phyloP scores from a whole-genome alignment of 2,888 invertebrate genomes.

The Gortyna flavago region DNA sequence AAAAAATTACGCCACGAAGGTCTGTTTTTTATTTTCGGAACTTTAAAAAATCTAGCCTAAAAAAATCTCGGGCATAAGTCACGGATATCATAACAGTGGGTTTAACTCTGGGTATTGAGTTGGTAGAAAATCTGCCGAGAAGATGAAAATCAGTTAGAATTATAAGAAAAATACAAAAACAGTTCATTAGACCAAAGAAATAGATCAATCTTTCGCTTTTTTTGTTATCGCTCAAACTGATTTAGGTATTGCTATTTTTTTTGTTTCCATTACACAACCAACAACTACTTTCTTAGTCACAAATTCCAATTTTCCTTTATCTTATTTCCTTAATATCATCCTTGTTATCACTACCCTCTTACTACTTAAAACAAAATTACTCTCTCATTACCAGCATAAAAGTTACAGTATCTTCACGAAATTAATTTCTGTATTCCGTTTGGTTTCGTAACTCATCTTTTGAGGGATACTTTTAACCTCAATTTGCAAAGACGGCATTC shows the following conservation, averaged over 20 bases:
- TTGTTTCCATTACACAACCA: not conserved
- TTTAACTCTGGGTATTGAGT: not conserved
- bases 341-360: not conserved
- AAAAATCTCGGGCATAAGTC: not conserved
- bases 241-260: not conserved
- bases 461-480: slow-evolving; percentile 71
- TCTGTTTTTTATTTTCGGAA: not conserved
- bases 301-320: not conserved
- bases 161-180: not conserved
- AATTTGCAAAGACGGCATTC: slow-evolving; percentile 70
- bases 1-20: not conserved
- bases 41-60: not conserved
- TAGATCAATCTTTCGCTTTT: not conserved
- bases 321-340: slow-evolving; percentile 1
- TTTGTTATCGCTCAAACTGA: not conserved
- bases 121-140: not conserved
- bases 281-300: too few relatives aligned
- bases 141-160: not conserved
- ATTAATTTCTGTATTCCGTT: slow-evolving; percentile 68
- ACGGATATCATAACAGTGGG: not conserved
- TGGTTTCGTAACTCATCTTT: slow-evolving; percentile 71
- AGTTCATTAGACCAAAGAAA: not conserved
- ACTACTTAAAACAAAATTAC: slow-evolving; percentile 32
- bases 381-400: slow-evolving; percentile 33
- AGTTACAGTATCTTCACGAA: slow-evolving; percentile 54